Percentiles rank a stretch among this genome's conserved stretches.
Evolutionary conservation across 2,888 invertebrate genomes (phyloP).

Genomic region (Nomada ruficornis): DNA sequence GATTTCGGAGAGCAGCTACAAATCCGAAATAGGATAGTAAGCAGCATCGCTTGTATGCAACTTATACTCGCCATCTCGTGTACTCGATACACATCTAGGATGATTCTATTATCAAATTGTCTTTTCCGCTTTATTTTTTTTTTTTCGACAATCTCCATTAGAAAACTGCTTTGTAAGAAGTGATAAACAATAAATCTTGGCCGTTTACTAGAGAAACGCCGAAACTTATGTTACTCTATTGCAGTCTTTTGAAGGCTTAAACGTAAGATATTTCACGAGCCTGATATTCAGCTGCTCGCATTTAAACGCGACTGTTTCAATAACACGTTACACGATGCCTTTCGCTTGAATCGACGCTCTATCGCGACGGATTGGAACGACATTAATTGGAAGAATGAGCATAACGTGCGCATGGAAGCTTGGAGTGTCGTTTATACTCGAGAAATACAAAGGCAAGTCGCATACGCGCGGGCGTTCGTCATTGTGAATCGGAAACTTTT

Average conservation of each 20-base stretch:
- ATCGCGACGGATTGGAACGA: neutral
- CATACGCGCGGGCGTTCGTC: neutral
- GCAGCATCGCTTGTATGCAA: neutral
- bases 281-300: slow-evolving; percentile 9
- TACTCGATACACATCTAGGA: neutral
- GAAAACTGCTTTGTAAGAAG: slow-evolving; percentile 3
- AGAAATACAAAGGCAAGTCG: neutral
- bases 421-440: neutral
- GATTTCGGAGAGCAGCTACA: slow-evolving; percentile 6
- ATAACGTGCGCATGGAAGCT: slow-evolving; percentile 44
- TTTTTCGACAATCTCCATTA: neutral
- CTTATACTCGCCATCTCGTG: neutral
- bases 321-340: too few species aligned
- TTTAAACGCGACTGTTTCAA: neutral
- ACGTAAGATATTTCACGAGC: neutral
- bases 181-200: slow-evolving; percentile 9
- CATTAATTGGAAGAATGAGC: slow-evolving; percentile 46
- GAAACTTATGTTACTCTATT: slow-evolving; percentile 1
- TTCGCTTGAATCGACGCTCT: neutral
- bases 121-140: neutral
- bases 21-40: neutral
- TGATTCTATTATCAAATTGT: neutral
- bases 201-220: slow-evolving; percentile 3
- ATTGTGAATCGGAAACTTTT: neutral
- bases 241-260: slow-evolving; percentile 38